phyloP scores from a whole-genome alignment of 2,797 vertebrate species.

The Acanthis flammea region DNA sequence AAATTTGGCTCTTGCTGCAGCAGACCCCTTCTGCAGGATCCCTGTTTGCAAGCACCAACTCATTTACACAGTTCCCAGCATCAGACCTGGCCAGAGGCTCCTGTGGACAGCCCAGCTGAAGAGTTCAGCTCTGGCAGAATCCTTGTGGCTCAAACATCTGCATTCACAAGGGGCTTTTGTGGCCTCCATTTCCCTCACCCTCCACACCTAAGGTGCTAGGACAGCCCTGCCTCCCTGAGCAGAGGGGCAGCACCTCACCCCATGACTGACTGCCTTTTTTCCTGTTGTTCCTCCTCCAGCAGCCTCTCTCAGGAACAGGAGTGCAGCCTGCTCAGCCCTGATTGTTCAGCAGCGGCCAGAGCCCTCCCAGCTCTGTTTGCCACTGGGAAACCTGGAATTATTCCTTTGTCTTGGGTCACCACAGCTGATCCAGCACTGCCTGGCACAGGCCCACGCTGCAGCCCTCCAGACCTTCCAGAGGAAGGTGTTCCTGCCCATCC shows the following conservation, averaged over 20 bases:
- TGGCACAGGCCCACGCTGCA: fast-evolving
- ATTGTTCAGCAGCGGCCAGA: fast-evolving
- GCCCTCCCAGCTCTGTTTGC: neutral
- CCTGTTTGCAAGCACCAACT: neutral
- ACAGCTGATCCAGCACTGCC: neutral
- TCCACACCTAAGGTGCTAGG: fast-evolving
- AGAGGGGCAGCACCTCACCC: neutral
- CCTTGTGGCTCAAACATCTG: fast-evolving
- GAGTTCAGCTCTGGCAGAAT: neutral
- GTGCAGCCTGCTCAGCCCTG: fast-evolving
- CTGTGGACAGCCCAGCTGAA: neutral
- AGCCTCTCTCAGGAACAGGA: neutral
- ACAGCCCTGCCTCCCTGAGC: neutral
- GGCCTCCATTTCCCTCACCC: fast-evolving
- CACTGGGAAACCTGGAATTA: fast-evolving
- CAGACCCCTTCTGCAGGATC: neutral
- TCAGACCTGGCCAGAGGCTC: neutral
- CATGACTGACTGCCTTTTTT: neutral
- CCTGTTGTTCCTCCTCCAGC: neutral
- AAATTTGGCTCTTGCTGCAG: neutral
- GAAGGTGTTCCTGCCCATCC: neutral
- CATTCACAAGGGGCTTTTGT: fast-evolving
- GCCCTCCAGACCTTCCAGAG: neutral
- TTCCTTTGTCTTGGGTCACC: neutral
- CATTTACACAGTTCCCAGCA: fast-evolving